These are phyloP conservation scores for Phasianus colchicus DNA, from an alignment of 2,113 vertebrate genomes.

Conservation along the genomic window DNA sequence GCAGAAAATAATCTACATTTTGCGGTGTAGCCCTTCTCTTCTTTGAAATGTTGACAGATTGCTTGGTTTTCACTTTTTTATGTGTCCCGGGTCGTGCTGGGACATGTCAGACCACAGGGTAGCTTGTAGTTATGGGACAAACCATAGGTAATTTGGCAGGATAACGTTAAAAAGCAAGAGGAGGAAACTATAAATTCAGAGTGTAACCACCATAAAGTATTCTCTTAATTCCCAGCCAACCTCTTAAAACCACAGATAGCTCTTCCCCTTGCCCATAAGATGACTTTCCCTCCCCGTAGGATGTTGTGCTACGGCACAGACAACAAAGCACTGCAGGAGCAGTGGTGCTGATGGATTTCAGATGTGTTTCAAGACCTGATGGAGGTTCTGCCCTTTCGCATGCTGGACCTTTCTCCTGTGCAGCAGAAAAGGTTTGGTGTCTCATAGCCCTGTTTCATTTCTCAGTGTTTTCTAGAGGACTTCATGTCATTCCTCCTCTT, in stretches of 20 bases:
- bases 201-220: constrained; percentile 62
- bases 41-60: background rate
- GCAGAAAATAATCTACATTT: background rate
- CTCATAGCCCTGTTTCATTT: background rate
- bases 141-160: constrained; percentile 46
- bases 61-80: constrained; percentile 16
- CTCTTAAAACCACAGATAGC: constrained; percentile 55
- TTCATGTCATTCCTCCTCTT: background rate
- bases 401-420: background rate
- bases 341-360: constrained; percentile 46
- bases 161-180: constrained; percentile 66
- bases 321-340: background rate
- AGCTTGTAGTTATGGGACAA: constrained; percentile 30
- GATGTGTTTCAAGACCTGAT: constrained; percentile 25
- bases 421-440: background rate
- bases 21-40: background rate
- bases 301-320: constrained; percentile 17
- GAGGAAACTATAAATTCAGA: constrained; percentile 72
- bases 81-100: constrained; percentile 39
- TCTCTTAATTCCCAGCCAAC: constrained; percentile 59
- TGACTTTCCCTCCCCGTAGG: constrained; percentile 33
- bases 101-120: constrained; percentile 43
- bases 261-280: constrained; percentile 36
- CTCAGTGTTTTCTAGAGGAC: background rate
- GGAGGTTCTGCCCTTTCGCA: constrained; percentile 36